These are phyloP conservation scores for Aphaenogaster rudis DNA, from an alignment of 1,140 invertebrate species.

Conservation along the genomic window DNA sequence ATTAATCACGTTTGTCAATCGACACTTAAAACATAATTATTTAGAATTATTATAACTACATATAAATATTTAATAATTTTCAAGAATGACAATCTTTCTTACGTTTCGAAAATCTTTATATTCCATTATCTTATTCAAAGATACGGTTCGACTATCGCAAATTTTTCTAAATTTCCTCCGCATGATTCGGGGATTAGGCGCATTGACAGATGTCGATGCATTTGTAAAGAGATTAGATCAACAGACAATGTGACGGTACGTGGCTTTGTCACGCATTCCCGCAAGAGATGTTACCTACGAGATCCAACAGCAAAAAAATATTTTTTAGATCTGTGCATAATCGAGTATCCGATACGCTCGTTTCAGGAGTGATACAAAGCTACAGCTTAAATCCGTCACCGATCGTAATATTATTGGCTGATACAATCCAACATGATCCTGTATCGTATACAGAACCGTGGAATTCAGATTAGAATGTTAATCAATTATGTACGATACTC, in stretches of 20 bases:
- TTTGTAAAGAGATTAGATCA: slow-evolving; percentile 31
- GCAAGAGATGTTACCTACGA: background rate
- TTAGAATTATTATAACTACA: background rate
- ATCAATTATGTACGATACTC: background rate
- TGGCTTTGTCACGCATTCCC: background rate
- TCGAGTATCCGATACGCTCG: slow-evolving; percentile 3
- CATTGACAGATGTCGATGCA: background rate
- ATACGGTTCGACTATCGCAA: background rate
- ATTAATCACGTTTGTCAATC: background rate
- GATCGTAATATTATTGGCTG: slow-evolving; percentile 26
- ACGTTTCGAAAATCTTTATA: background rate
- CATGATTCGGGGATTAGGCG: background rate
- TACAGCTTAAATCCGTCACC: background rate
- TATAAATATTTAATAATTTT: background rate
- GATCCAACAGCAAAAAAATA: background rate
- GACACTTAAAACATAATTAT: background rate
- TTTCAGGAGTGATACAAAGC: slow-evolving; percentile 30
- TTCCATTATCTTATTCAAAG: background rate
- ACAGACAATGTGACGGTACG: background rate
- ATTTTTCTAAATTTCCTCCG: background rate
- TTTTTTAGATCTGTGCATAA: slow-evolving; percentile 3
- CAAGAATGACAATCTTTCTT: background rate
- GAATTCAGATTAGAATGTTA: slow-evolving; percentile 34
- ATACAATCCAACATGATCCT: slow-evolving; percentile 25
- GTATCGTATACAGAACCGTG: slow-evolving; percentile 5